Base-by-base conservation (phyloP, 2,797 vertebrate species). In the Ambastaia sidthimunki region DNA sequence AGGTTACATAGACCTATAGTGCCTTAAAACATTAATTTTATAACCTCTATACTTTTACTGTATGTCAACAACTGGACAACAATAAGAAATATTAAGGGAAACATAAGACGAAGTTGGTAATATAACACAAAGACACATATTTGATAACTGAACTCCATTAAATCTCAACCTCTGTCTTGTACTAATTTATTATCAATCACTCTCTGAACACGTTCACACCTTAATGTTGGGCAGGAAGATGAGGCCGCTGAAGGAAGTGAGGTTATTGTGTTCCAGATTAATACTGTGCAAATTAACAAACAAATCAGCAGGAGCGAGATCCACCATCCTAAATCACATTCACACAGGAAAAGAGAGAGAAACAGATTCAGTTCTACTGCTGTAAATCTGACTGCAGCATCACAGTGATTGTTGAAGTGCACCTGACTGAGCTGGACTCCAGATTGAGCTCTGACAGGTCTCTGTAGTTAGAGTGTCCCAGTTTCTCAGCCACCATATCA, bases 401-500 rank as follows among this genome's bases (percentile, higher is more conserved):
- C 15, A 47, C 1, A 60, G 48, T 47, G 34, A 66, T 3, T 19
- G 12, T 13, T 80, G 16, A 34, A 16, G 59, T 28, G 66, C 88
- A 97, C 97, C 95, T 96, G 83, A 97, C 91, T 1, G 92, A 93
- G 79, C 92, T 94, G 65, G 90, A 90, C 23, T 91, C 92, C 90
- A 97, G 89, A 54, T 91, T 92, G 86, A 98, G 88, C 82, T 93
- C 91, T 57, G 90, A 89, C 80, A 97, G 90, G 81, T 95, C 91
- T 65, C 79, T 81, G 85, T 94, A 96, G 86, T 94, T 91, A 10
- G 93, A 93, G 89, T 96, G 93, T 52, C 95, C 95, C 74, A 96
- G 90, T 86, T 94, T 94, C 87, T 97, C 96, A 28, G 92, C 88
- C 55, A 97, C 89, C 93, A 95, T 93, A 87, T 98, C 97, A n/a